These are phyloP conservation scores for Thamnophis elegans DNA, from an alignment of 2,797 vertebrate species.

Conservation along the genomic window DNA sequence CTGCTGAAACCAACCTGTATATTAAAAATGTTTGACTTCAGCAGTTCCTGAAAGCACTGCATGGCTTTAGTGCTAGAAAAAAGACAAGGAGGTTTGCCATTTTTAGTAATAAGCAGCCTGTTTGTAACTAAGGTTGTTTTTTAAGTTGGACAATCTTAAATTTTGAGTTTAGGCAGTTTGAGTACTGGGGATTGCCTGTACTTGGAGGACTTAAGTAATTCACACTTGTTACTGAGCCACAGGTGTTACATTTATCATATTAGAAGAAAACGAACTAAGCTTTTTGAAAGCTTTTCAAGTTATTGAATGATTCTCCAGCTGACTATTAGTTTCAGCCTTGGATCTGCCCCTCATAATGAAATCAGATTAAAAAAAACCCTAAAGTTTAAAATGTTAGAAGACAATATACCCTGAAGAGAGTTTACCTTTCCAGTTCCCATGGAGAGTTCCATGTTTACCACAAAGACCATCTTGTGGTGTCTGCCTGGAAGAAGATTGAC, in stretches of 20 bases:
- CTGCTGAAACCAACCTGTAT: neutral
- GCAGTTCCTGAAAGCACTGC: neutral
- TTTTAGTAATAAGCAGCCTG: neutral
- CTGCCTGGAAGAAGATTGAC: slow-evolving; percentile 17
- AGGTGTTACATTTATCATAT: neutral
- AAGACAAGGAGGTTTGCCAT: neutral
- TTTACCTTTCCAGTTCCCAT: slow-evolving; percentile 84
- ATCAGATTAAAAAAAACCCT: neutral
- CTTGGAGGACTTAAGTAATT: neutral
- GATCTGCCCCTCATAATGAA: neutral
- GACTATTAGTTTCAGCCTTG: neutral
- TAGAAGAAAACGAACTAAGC: neutral
- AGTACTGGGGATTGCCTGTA: neutral
- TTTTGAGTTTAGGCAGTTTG: neutral
- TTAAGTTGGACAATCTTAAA: neutral
- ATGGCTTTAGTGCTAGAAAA: neutral
- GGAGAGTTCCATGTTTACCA: slow-evolving; percentile 84
- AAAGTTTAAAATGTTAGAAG: neutral
- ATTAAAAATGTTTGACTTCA: neutral
- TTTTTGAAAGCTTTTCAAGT: neutral
- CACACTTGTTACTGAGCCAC: neutral
- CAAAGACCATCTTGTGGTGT: slow-evolving; percentile 84
- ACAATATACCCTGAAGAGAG: neutral
- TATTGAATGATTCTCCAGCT: neutral
- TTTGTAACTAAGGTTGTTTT: neutral